phyloP scores from a whole-genome alignment of 2,113 vertebrate genomes.

The Furnarius figulus region DNA sequence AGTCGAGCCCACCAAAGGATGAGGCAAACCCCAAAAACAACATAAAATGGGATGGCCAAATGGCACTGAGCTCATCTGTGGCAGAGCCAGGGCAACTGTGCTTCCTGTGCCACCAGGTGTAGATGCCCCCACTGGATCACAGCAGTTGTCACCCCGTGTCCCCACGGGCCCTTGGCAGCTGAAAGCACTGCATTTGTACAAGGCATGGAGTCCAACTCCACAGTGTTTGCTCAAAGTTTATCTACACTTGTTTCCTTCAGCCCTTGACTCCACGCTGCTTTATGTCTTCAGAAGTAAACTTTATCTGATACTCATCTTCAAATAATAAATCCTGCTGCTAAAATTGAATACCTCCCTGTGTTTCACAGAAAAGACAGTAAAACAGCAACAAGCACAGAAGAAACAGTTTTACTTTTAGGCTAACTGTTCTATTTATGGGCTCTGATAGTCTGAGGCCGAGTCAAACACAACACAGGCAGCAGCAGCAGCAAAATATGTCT shows the following conservation, averaged over 20 bases:
- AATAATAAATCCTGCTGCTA: slow-evolving; percentile 29
- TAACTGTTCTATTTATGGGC: slow-evolving; percentile 6
- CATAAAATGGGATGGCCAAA: not conserved
- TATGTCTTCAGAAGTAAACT: slow-evolving; percentile 8
- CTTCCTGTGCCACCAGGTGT: not conserved
- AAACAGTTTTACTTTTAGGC: not conserved
- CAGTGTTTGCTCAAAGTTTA: not conserved
- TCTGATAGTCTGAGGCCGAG: not conserved
- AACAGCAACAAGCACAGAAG: not conserved
- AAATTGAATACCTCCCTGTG: not conserved
- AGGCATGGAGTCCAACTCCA: not conserved
- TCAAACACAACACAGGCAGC: not conserved
- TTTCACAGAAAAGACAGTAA: not conserved
- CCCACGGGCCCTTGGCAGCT: not conserved
- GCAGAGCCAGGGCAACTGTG: not conserved
- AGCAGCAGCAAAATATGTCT: not conserved
- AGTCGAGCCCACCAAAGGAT: fast-evolving
- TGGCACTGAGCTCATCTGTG: not conserved
- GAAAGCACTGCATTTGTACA: not conserved
- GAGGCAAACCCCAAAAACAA: not conserved
- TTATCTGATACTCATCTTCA: slow-evolving; percentile 12
- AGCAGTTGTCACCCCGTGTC: not conserved
- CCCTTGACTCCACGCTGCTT: not conserved
- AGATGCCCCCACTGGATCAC: not conserved
- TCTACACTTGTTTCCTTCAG: not conserved